Evolutionary conservation across 53 echinoderm and acorn worm genomes (phyloP).

Genomic region (Holothuria scabra): DNA sequence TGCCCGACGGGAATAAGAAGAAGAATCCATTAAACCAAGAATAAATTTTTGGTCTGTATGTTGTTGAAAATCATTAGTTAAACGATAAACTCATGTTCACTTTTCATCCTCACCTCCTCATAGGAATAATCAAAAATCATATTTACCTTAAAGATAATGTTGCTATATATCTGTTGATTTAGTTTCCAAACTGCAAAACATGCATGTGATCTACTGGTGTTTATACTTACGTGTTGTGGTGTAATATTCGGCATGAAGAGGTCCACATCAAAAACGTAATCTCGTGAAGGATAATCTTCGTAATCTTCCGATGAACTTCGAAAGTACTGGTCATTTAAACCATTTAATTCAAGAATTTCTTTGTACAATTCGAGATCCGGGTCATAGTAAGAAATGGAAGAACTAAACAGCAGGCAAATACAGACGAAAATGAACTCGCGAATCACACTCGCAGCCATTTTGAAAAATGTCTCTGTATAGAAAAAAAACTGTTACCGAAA

Average conservation of each 20-base stretch:
- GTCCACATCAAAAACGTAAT: slow-evolving; percentile 59
- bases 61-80: no score
- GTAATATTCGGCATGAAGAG: slow-evolving; percentile 73
- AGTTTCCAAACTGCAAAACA: no score
- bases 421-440: slow-evolving; percentile 6
- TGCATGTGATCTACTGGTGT: neutral
- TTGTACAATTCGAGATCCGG: slow-evolving; percentile 28
- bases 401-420: neutral
- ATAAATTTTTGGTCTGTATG: no score
- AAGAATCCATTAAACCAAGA: no score
- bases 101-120: no score
- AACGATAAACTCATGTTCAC: no score
- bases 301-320: slow-evolving; percentile 6
- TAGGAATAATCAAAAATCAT: no score
- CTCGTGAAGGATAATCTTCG: slow-evolving; percentile 1
- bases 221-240: slow-evolving; percentile 60
- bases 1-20: no score
- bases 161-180: no score
- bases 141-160: no score
- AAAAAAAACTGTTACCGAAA: no score
- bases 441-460: slow-evolving; percentile 20
- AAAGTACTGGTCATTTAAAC: slow-evolving; percentile 18
- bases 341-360: slow-evolving; percentile 28
- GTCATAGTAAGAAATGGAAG: slow-evolving; percentile 17
- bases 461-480: neutral